Evolutionary conservation across 1,140 invertebrate species (phyloP), one percentile per base, ranked within the genome.

Genomic region (Palaemon carinicauda): DNA sequence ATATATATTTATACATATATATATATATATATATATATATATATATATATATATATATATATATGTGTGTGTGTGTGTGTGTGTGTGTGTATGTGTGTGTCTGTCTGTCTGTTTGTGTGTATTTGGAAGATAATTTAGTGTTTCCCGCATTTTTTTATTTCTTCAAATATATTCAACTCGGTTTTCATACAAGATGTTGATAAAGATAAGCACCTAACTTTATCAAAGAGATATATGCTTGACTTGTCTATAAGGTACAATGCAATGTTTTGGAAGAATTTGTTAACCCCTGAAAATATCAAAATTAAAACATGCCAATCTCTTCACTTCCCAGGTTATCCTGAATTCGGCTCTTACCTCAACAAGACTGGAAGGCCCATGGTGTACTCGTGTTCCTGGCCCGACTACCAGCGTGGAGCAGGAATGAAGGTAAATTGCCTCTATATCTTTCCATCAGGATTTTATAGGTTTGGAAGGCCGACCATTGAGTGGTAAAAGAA

Each of bases 351-450:
- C 12, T 94, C 93, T 50, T 94, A 95, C 87, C 92, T 99, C 53
- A 99, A 95, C 93, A 93, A 93, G 89, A 99, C 98, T 27, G 97
- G 97, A 14, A 93, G 95, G 71, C 93, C 95, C 17, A 99, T 99
- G 95, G 93, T 99, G n/a, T 99, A 98, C 91, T 98, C 97, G 0
- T 99, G 98, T 92, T 97, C 96, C 91, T 99, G 98, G 98, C 98
- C 98, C 3, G 96, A 96, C 54, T 98, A 98, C 92, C 96, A 98
- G 93, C 96, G 97, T 89, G 96, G 96, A 90, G 95, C 95, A 81
- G 95, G 95, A 29, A 94, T 96, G 7, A 21, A 78, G n/a, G n/a
- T 14, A 24, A 56, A 19, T 14, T 10, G 4, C 15, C 21, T 33
- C 0, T 14, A 9, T 41, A 24, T n/a, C 21, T 27, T 52, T 17